Base-by-base conservation (phyloP, 2,888 invertebrate species). In the Agriotes lineatus region DNA sequence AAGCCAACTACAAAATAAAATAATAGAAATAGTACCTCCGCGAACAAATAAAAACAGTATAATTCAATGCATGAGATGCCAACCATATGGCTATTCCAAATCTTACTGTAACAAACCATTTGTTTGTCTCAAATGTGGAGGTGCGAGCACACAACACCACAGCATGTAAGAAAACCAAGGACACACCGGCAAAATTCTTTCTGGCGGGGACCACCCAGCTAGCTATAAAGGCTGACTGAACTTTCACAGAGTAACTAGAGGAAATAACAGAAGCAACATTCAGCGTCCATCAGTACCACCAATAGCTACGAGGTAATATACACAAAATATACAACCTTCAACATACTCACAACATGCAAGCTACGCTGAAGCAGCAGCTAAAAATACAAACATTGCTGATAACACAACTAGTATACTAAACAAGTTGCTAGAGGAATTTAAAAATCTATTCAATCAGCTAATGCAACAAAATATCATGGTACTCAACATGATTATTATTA, bases 391-490 rank as follows among this genome's bases (percentile, higher is more conserved):
- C 5, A 44, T 16, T 16, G n/a, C 16, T 16, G n/a, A 12, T 44
- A 44, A 10, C 3, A 39, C 39, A 39, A 5, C 4, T 25, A 25
- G 25, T 25, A 16, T 16, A 44, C 44, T 44, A 44, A 44, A 14
- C 44, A 44, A 44, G 16, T 44, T 44, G 6, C 16, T 44, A 19
- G 44, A 44, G 44, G 14, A 44, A 16, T 44, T 44, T 14, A 44
- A 44, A 44, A 44, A 44, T 12, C 44, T 44, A 3, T 2, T 18
- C 18, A 44, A 44, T 10, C 44, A 5, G 16, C 16, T 14, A 44
- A 44, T 44, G 44, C 44, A 44, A 44, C 5, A 44, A 18, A 44
- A 44, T 18, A 44, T 14, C 44, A 16, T 44, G 16, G 44, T 44
- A 16, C 44, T 44, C 44, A 44, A 44, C 16, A 44, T 44, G 44